phyloP scores from a whole-genome alignment of 2,113 vertebrate genomes.

The Sylvia atricapilla region DNA sequence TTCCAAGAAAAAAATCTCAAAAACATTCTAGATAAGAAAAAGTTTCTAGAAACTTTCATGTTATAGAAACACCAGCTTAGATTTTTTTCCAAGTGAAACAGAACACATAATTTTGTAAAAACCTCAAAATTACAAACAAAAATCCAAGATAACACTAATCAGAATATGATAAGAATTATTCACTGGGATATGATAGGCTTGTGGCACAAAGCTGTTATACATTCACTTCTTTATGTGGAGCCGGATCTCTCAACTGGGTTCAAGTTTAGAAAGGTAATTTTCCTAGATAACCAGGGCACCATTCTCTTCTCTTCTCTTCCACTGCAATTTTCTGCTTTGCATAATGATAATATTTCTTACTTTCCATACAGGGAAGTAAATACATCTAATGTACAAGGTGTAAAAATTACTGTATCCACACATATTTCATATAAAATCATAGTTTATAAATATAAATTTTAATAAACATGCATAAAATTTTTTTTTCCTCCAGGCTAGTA shows the following conservation, averaged over 20 bases:
- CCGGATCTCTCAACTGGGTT: not conserved
- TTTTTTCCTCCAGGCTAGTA: not conserved
- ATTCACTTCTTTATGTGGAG: not conserved
- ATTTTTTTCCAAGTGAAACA: not conserved
- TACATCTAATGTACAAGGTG: not conserved
- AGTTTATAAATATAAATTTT: not conserved
- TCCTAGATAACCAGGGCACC: not conserved
- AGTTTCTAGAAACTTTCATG: not conserved
- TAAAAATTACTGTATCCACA: not conserved
- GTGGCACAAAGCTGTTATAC: not conserved
- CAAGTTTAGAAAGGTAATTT: not conserved
- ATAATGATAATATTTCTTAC: not conserved
- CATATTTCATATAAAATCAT: not conserved
- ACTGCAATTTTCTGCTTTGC: not conserved
- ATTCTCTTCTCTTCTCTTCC: not conserved
- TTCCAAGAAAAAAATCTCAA: not conserved
- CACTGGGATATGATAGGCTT: not conserved
- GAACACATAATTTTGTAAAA: not conserved
- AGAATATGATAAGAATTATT: not conserved
- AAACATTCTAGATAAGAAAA: not conserved
- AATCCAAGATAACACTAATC: not conserved
- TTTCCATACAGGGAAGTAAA: not conserved
- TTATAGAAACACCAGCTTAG: not conserved
- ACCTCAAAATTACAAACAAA: not conserved
- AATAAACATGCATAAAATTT: not conserved